A percentile compares a stretch with the other conserved stretches of the same genome.
Evolutionary conservation across 1,140 invertebrate species (phyloP).

Genomic region (Pseudomyrmex dendroicus): DNA sequence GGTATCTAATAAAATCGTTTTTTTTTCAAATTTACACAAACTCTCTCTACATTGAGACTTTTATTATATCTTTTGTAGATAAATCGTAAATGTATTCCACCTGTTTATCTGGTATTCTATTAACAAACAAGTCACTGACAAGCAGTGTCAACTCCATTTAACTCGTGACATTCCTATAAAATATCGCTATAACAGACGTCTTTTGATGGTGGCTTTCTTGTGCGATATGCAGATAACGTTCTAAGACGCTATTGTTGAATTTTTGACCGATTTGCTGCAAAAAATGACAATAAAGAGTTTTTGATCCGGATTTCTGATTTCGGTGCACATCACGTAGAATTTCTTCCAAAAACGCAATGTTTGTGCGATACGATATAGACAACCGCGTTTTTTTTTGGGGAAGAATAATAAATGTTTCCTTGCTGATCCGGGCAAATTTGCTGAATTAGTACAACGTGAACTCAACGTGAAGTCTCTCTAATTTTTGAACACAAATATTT

Average conservation of each 20-base stretch:
- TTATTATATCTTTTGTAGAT: too few relatives aligned
- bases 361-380: background rate
- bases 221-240: conserved; percentile 1
- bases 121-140: background rate
- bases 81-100: background rate
- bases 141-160: conserved; percentile 8
- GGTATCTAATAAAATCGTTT: background rate
- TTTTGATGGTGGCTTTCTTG: background rate
- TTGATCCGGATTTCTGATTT: conserved; percentile 1
- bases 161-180: background rate
- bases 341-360: conserved; percentile 2
- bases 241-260: background rate
- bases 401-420: conserved; percentile 7
- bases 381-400: background rate
- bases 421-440: background rate
- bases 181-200: background rate
- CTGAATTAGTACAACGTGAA: background rate
- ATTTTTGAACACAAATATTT: background rate
- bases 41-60: too few relatives aligned
- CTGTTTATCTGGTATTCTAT: background rate
- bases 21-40: background rate
- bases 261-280: conserved; percentile 31
- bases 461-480: too few relatives aligned
- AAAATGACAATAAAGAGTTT: conserved; percentile 8
- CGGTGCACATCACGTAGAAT: conserved; percentile 21